Evolutionary conservation across 2,888 invertebrate species (phyloP).

Genomic region (Dryocosmus kuriphilus): DNA sequence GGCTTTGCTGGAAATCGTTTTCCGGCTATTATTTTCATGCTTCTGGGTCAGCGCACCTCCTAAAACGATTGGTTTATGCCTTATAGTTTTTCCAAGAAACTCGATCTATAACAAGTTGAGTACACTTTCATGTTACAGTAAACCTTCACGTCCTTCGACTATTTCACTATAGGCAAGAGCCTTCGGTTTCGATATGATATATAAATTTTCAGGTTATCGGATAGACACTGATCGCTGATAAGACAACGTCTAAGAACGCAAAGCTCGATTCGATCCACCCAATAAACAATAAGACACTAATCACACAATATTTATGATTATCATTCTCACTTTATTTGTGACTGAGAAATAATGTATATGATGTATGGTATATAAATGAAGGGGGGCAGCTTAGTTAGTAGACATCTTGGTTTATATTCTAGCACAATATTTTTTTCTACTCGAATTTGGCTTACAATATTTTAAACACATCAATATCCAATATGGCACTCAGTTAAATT

Average conservation of each 20-base stretch:
- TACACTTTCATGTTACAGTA: constrained; percentile 22
- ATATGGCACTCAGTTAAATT: too few relatives aligned
- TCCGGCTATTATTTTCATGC: constrained; percentile 1
- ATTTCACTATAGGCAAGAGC: constrained; percentile 6
- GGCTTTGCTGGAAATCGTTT: neutral
- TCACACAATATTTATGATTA: neutral
- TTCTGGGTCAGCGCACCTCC: constrained; percentile 22
- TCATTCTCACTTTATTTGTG: too few relatives aligned
- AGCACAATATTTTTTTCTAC: too few relatives aligned
- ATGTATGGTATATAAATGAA: too few relatives aligned
- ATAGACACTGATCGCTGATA: constrained; percentile 2
- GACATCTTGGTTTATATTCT: too few relatives aligned
- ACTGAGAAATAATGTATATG: too few relatives aligned
- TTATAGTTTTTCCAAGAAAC: constrained; percentile 15
- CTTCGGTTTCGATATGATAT: neutral
- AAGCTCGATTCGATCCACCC: neutral
- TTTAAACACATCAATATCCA: too few relatives aligned
- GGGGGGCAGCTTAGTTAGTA: too few relatives aligned
- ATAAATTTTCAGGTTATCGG: neutral
- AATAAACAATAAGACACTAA: neutral
- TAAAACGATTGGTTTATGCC: constrained; percentile 6
- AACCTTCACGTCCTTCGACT: constrained; percentile 23
- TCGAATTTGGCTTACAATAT: too few relatives aligned
- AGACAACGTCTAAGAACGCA: neutral
- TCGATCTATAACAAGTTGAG: constrained; percentile 11